Percentiles rank a stretch among this genome's conserved stretches.
phyloP scores from a whole-genome alignment of 1,140 invertebrate genomes.

The Musca domestica region DNA sequence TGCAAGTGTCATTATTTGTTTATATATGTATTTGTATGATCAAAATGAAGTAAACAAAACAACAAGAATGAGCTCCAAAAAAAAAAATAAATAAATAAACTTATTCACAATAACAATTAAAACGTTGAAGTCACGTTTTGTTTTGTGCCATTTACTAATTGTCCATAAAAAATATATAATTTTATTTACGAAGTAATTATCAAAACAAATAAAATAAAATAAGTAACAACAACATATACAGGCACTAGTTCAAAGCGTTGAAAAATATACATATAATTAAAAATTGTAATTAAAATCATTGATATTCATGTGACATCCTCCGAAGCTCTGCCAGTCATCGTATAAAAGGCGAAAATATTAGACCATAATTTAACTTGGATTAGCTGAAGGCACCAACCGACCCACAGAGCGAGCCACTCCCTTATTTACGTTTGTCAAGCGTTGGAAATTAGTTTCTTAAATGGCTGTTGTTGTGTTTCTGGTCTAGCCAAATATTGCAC shows the following conservation, averaged over 20 bases:
- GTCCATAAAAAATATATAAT: constrained; percentile 16
- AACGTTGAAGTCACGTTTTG: constrained; percentile 15
- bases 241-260: too few relatives aligned
- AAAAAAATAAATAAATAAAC: not conserved
- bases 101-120: constrained; percentile 18
- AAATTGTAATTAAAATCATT: constrained; percentile 14
- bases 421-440: too few relatives aligned
- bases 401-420: too few relatives aligned
- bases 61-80: too few relatives aligned
- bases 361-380: constrained; percentile 6
- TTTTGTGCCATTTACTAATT: constrained; percentile 21
- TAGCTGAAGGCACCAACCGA: too few relatives aligned
- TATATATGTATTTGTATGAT: too few relatives aligned
- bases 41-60: too few relatives aligned
- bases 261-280: constrained; percentile 8
- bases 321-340: not conserved
- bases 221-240: too few relatives aligned
- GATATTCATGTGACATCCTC: constrained; percentile 10
- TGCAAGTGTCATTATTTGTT: too few relatives aligned
- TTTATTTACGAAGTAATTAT: constrained; percentile 21
- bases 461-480: too few relatives aligned
- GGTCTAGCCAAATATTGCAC: too few relatives aligned
- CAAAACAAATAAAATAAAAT: constrained; percentile 5
- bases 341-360: constrained; percentile 5
- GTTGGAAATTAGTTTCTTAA: too few relatives aligned